Base-by-base conservation (phyloP, 2,797 vertebrate species). In the Crocodylus rhombifer region DNA sequence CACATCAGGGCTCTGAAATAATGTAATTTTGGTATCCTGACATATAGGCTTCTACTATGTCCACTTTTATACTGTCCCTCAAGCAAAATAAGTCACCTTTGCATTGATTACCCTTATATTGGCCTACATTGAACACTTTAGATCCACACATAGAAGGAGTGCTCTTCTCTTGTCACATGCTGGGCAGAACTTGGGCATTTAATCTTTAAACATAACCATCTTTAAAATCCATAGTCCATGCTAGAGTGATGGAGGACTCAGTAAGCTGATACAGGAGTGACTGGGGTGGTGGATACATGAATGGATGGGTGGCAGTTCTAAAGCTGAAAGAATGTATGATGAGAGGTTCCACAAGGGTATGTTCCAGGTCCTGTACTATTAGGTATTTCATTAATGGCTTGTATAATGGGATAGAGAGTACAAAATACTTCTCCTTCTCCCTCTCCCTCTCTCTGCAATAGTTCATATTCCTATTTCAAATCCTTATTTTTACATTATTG, bases 401-500 rank as follows among this genome's bases (percentile, higher is more conserved):
- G 42, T 30, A 69, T 33, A 36, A 69, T 69, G 20, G 42, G 42
- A 11, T 11, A 51, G 42, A 51, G 42, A 51, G 42, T 51, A 51
- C 42, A 51, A 74, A 74, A 73, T 33, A 65, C 65, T 82, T 64
- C 30, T 84, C n/a, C 28, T 33, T 28, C 23, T 82, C 77, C 73
- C 33, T 10, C 20, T 74, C 14, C 21, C 56, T 82, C 77, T 7
- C 8, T 69, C 18, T 55, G 51, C 28, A 3, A 9, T 63, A 8
- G 2, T 63, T 89, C 85, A 1, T 62, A 3, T 0, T 0, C 30
- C 61, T 74, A 13, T 80, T 90, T 86, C n/a, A 64, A 79, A 77
- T 20, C 20, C 61, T 20, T 61, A 12, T 60, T 69, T 69, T 86
- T 63, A 20, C 3, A 15, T 11, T 0, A 0, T 57, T 90, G 20